Percentiles rank a stretch among this genome's conserved stretches.
Conservation (phyloP, 2,797 vertebrate genomes). For the Acipenser oxyrinchus region DNA sequence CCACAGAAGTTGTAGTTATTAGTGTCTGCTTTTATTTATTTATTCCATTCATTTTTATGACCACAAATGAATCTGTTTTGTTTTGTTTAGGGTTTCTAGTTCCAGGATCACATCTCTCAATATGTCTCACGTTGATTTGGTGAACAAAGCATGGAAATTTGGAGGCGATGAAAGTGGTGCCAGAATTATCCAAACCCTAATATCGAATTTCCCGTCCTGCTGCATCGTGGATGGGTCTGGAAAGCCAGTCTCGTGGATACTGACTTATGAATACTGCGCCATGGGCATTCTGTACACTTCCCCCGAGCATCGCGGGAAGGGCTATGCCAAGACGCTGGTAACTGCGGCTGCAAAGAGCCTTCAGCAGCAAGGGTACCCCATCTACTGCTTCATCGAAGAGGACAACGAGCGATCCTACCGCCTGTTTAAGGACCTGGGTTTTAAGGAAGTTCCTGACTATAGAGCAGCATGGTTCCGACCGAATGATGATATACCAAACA, state of each 20-base stretch:
- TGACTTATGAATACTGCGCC: conserved; percentile 39
- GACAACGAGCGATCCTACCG: conserved; percentile 16
- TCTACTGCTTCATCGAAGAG: conserved; percentile 27
- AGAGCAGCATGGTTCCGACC: conserved; percentile 14
- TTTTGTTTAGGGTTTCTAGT: conserved; percentile 25
- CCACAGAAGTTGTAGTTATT: conserved; percentile 9
- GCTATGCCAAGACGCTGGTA: conserved; percentile 22
- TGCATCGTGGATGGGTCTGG: conserved; percentile 40
- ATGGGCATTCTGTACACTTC: conserved; percentile 30
- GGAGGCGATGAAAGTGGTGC: conserved; percentile 32
- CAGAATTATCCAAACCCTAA: conserved; percentile 27
- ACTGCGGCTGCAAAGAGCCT: conserved; percentile 12
- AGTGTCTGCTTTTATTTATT: too few species aligned
- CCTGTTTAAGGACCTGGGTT: conserved; percentile 24
- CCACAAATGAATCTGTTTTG: too few species aligned
- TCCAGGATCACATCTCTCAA: conserved; percentile 38
- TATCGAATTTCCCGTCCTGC: conserved; percentile 38
- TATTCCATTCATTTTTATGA: too few species aligned
- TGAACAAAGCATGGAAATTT: conserved; percentile 55
- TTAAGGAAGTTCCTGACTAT: conserved; percentile 11
- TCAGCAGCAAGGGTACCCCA: conserved; percentile 16
- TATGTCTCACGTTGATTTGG: conserved; percentile 37
- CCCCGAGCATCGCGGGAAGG: conserved; percentile 20
- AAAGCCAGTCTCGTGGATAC: conserved; percentile 45
- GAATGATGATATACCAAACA: not conserved